These are phyloP conservation scores for Gadus chalcogrammus DNA, from an alignment of 2,113 vertebrate genomes.

Conservation along the genomic window DNA sequence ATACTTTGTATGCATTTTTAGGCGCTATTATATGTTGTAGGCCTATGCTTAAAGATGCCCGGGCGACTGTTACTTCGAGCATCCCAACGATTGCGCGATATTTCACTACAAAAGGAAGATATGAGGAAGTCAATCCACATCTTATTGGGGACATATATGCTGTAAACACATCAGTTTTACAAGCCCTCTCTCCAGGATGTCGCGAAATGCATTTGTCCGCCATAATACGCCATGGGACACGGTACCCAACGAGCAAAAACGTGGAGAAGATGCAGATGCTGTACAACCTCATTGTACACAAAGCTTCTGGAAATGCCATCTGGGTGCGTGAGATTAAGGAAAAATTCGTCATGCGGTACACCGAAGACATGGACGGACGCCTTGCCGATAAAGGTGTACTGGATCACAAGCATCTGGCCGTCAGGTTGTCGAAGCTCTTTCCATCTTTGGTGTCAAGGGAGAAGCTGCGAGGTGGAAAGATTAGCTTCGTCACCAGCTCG, in stretches of 20 bases:
- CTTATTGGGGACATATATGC: constrained; percentile 72
- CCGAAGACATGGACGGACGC: constrained; percentile 85
- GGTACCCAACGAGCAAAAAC: constrained; percentile 84
- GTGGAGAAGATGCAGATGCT: constrained; percentile 77
- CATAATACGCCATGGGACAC: constrained; percentile 86
- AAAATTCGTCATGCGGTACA: constrained; percentile 84
- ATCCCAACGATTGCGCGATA: constrained; percentile 69
- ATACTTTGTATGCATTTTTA: neutral
- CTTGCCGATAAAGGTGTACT: constrained; percentile 78
- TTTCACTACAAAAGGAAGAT: constrained; percentile 89
- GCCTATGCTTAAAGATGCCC: neutral
- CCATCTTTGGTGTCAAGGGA: constrained; percentile 76
- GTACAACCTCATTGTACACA: constrained; percentile 61
- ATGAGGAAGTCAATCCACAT: constrained; percentile 82
- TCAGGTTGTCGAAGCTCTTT: constrained; percentile 80
- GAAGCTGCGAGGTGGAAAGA: constrained; percentile 60
- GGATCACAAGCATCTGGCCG: constrained; percentile 81
- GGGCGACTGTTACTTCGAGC: neutral
- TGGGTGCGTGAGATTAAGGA: constrained; percentile 61
- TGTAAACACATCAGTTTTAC: constrained; percentile 64
- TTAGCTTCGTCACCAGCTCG: constrained; percentile 85
- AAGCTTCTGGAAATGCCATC: constrained; percentile 22
- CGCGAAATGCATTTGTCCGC: constrained; percentile 77
- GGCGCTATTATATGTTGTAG: neutral
- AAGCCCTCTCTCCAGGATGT: constrained; percentile 70